Conservation (phyloP, 2,797 vertebrate species). For the Eulemur albifrons region DNA sequence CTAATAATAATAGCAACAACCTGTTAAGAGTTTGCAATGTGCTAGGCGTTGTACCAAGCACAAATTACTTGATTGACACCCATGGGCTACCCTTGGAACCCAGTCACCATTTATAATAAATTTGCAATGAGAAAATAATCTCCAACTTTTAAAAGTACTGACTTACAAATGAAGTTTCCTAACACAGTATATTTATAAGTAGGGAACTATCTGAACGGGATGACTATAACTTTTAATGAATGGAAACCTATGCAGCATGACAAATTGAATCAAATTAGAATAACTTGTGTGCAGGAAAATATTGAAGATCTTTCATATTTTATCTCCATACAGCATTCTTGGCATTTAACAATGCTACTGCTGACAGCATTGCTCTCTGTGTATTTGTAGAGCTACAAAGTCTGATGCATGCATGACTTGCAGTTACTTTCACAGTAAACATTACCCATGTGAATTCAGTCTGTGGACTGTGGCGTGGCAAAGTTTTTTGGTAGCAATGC, state of each 20-base stretch:
- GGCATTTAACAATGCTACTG: neutral
- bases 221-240: constrained; percentile 51
- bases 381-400: constrained; percentile 2
- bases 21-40: neutral
- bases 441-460: neutral
- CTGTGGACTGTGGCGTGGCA: neutral
- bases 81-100: neutral
- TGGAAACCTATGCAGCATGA: constrained; percentile 19
- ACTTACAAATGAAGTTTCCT: constrained; percentile 29
- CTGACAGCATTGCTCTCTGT: neutral
- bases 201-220: neutral
- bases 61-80: constrained; percentile 17
- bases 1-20: neutral
- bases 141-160: constrained; percentile 37
- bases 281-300: neutral
- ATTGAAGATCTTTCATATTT: constrained; percentile 2
- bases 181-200: neutral
- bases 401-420: neutral
- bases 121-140: neutral
- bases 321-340: neutral
- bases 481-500: neutral
- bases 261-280: constrained; percentile 45
- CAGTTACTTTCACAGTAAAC: neutral
- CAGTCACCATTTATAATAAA: neutral
- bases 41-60: neutral